Evolutionary conservation across 2,797 vertebrate species (phyloP).

Genomic region (Danio kyathit): DNA sequence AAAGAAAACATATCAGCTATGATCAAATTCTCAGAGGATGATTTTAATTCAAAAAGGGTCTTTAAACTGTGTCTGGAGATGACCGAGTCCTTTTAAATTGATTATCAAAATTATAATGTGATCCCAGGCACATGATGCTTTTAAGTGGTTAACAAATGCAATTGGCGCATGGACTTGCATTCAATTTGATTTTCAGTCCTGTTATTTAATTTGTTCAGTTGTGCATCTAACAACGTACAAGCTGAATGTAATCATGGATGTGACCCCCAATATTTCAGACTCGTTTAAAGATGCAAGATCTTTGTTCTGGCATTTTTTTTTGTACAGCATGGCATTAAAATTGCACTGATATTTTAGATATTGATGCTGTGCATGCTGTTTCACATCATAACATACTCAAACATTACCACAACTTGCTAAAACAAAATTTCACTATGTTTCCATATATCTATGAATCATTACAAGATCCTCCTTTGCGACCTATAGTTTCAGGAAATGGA

Average conservation of each 20-base stretch:
- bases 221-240: neutral
- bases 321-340: constrained; percentile 77
- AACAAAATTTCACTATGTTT: constrained; percentile 40
- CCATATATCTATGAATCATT: too few relatives aligned
- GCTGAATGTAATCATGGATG: neutral
- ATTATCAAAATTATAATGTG: constrained; percentile 37
- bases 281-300: constrained; percentile 69
- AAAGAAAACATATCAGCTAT: constrained; percentile 64
- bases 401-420: constrained; percentile 34
- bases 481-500: too few relatives aligned
- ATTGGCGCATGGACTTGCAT: constrained; percentile 17
- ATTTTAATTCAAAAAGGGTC: constrained; percentile 53
- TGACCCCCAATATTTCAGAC: constrained; percentile 8
- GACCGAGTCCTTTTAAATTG: constrained; percentile 16
- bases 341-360: constrained; percentile 77
- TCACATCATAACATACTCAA: constrained; percentile 73
- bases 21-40: constrained; percentile 67
- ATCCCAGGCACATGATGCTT: constrained; percentile 35
- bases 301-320: constrained; percentile 75
- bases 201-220: constrained; percentile 4
- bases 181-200: neutral
- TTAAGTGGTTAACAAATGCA: constrained; percentile 44
- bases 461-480: too few relatives aligned
- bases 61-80: constrained; percentile 24
- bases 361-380: constrained; percentile 75